Conservation (phyloP, 2,113 vertebrate genomes). For the Laticauda laticaudata region DNA sequence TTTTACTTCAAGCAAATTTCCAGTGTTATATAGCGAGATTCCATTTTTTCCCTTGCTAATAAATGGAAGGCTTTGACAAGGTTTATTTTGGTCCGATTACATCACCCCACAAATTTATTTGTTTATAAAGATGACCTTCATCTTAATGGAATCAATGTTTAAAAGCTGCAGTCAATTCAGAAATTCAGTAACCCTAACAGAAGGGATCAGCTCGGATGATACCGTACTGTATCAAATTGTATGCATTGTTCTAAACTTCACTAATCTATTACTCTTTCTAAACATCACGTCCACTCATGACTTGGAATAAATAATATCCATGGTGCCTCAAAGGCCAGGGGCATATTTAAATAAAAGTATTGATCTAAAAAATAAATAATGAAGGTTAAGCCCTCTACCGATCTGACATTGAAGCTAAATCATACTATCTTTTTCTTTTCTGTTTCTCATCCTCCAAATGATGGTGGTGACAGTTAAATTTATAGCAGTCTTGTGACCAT, state of each 20-base stretch:
- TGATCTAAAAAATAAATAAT: slow-evolving; percentile 2
- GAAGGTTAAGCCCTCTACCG: neutral
- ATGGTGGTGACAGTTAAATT: neutral
- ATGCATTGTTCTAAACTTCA: neutral
- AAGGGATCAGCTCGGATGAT: slow-evolving; percentile 19
- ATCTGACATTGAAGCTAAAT: neutral
- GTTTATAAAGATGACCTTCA: neutral
- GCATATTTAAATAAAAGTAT: slow-evolving; percentile 18
- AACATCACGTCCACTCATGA: slow-evolving; percentile 17
- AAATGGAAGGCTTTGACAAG: slow-evolving; percentile 12
- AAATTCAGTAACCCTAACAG: slow-evolving; percentile 28
- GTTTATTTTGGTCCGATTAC: slow-evolving; percentile 1
- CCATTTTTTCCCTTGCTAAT: slow-evolving; percentile 13
- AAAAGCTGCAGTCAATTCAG: slow-evolving; percentile 20
- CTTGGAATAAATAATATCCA: slow-evolving; percentile 30
- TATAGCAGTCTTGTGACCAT: neutral
- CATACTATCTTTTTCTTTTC: neutral
- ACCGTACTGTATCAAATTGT: neutral
- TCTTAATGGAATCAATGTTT: slow-evolving; percentile 5
- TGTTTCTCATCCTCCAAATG: neutral
- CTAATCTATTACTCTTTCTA: slow-evolving; percentile 20
- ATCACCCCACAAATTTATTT: slow-evolving; percentile 5
- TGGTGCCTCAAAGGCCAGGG: slow-evolving; percentile 13
- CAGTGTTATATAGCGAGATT: slow-evolving; percentile 33
- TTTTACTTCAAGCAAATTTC: slow-evolving; percentile 2